Conservation (phyloP, 2,797 vertebrate genomes). For the Danio albolineatus region DNA sequence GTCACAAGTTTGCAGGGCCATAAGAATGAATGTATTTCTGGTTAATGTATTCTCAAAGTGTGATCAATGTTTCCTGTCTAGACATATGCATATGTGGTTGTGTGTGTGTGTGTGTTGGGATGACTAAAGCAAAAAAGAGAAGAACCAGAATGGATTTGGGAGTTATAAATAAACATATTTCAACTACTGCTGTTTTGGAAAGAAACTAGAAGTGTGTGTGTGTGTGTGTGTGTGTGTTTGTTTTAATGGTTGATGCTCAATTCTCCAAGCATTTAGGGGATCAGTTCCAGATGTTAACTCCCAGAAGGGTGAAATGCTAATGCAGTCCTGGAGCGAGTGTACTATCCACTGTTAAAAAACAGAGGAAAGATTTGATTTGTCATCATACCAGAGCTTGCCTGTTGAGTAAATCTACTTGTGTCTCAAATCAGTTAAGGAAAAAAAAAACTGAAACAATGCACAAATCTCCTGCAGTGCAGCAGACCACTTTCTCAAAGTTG, state of each 20-base stretch:
- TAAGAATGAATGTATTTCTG: slow-evolving; percentile 12
- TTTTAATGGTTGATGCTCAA: slow-evolving; percentile 45
- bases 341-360: slow-evolving; percentile 22
- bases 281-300: slow-evolving; percentile 60
- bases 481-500: not conserved
- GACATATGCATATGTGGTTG: slow-evolving; percentile 48
- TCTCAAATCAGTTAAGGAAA: slow-evolving; percentile 21
- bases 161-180: slow-evolving; percentile 54
- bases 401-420: slow-evolving; percentile 20
- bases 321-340: not conserved
- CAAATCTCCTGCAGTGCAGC: not conserved
- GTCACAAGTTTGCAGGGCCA: not conserved
- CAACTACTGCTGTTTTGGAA: slow-evolving; percentile 40
- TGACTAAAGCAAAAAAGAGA: slow-evolving; percentile 31
- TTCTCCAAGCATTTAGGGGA: slow-evolving; percentile 48
- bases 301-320: slow-evolving; percentile 35
- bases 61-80: slow-evolving; percentile 63
- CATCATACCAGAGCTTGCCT: slow-evolving; percentile 7
- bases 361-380: slow-evolving; percentile 10
- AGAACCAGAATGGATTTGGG: slow-evolving; percentile 20
- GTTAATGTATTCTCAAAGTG: slow-evolving; percentile 42
- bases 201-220: slow-evolving; percentile 29
- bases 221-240: slow-evolving; percentile 22
- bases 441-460: not conserved
- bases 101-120: slow-evolving; percentile 17